A percentile compares a stretch with the other conserved stretches of the same genome.
Conservation (phyloP, 2,797 vertebrate species). For the Anolis apletophallus region DNA sequence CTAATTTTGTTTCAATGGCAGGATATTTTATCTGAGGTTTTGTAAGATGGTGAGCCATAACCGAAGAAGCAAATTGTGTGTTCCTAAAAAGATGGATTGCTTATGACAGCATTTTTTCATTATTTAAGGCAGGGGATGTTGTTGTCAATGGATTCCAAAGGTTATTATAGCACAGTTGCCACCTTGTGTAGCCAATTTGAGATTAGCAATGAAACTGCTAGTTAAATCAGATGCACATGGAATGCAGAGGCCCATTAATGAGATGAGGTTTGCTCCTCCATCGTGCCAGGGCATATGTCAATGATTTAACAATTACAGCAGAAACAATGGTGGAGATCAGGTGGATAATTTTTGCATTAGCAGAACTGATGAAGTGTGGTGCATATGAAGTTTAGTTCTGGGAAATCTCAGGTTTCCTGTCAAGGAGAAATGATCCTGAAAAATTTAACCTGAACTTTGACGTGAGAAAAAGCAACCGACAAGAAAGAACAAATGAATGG, state of each 20-base stretch:
- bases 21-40: conserved; percentile 28
- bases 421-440: conserved; percentile 55
- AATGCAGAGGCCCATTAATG: conserved; percentile 56
- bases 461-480: background rate
- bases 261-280: conserved; percentile 28
- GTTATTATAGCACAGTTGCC: conserved; percentile 54
- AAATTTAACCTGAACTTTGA: conserved; percentile 53
- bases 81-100: conserved; percentile 7
- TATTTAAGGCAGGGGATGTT: conserved; percentile 4
- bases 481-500: background rate
- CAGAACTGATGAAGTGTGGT: conserved; percentile 40
- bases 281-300: conserved; percentile 48
- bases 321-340: conserved; percentile 51
- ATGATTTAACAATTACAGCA: conserved; percentile 64
- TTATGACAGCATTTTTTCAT: conserved; percentile 21
- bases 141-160: conserved; percentile 48
- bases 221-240: conserved; percentile 44
- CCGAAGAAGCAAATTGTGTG: background rate
- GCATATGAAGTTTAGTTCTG: conserved; percentile 41
- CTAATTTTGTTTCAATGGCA: background rate
- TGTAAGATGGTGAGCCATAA: conserved; percentile 20
- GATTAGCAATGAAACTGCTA: conserved; percentile 49
- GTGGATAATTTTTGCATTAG: conserved; percentile 56
- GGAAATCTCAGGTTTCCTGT: conserved; percentile 55
- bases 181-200: conserved; percentile 52